Percentiles rank a stretch among this genome's conserved stretches.
Conservation (phyloP, 1,140 invertebrate species). For the Pseudomyrmex gracilis region DNA sequence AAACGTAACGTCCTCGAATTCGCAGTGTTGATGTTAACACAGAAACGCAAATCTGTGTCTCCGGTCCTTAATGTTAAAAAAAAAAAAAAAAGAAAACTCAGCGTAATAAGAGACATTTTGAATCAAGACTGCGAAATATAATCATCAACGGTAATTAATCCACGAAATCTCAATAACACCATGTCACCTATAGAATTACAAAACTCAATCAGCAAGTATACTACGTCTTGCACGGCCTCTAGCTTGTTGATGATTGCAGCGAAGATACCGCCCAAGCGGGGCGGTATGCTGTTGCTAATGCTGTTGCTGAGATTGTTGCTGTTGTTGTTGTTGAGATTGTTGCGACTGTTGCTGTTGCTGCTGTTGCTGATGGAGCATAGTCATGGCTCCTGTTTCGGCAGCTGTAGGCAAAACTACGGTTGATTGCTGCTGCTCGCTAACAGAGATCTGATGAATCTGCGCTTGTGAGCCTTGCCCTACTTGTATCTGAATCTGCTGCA, state of each 20-base stretch:
- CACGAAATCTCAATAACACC: slow-evolving; percentile 63
- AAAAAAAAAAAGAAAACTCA: too few relatives aligned
- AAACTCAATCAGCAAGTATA: slow-evolving; percentile 70
- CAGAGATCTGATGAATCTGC: slow-evolving; percentile 83
- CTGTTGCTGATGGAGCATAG: slow-evolving; percentile 81
- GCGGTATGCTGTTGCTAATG: slow-evolving; percentile 79
- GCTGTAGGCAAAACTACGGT: slow-evolving; percentile 87
- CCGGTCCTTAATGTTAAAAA: too few relatives aligned
- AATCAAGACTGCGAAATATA: slow-evolving; percentile 51
- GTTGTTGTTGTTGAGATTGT: slow-evolving; percentile 70
- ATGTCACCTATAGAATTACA: slow-evolving; percentile 64
- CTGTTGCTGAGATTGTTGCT: slow-evolving; percentile 72
- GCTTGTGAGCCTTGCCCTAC: slow-evolving; percentile 83
- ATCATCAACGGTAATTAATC: slow-evolving; percentile 58
- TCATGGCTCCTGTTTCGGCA: slow-evolving; percentile 85
- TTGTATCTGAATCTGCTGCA: slow-evolving; percentile 82
- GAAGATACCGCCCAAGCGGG: slow-evolving; percentile 76
- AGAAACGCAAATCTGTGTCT: too few relatives aligned
- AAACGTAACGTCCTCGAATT: slow-evolving; percentile 39
- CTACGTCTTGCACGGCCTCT: slow-evolving; percentile 71
- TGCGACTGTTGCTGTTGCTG: slow-evolving; percentile 79
- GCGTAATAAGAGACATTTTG: slow-evolving; percentile 26
- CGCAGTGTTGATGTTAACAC: too few relatives aligned
- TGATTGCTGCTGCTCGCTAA: slow-evolving; percentile 83
- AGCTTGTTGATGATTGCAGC: slow-evolving; percentile 77